Evolutionary conservation across 2,113 vertebrate genomes (phyloP).

Genomic region (Halcyon malimbica): DNA sequence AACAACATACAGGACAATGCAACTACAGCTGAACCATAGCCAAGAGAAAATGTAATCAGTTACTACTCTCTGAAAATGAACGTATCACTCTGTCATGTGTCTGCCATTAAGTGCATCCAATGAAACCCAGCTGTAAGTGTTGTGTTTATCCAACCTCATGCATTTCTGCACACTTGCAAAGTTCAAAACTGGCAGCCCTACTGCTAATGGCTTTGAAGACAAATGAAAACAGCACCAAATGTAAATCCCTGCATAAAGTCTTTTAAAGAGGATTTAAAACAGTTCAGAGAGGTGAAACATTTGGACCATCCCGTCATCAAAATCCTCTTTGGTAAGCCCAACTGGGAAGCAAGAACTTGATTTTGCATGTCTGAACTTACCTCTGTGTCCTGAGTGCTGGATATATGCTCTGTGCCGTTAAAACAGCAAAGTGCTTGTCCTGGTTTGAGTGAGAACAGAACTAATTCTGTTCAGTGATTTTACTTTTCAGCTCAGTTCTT

Average conservation of each 20-base stretch:
- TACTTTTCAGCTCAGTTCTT: no score
- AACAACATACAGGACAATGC: not conserved
- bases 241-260: not conserved
- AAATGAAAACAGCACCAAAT: not conserved
- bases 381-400: not conserved
- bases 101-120: not conserved
- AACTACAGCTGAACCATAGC: not conserved
- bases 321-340: not conserved
- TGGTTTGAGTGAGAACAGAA: no score
- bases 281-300: not conserved
- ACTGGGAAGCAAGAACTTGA: not conserved
- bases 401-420: not conserved
- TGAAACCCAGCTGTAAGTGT: slow-evolving; percentile 10
- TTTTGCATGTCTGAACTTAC: not conserved
- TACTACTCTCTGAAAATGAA: not conserved
- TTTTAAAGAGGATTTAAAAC: not conserved
- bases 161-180: not conserved
- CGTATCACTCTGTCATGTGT: not conserved
- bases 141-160: not conserved
- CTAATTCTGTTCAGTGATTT: no score
- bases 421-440: not conserved
- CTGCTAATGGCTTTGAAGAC: not conserved
- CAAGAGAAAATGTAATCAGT: slow-evolving; percentile 14
- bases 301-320: not conserved
- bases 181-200: not conserved